Percentiles rank a stretch among this genome's conserved stretches.
Conservation (phyloP, 2,113 vertebrate species). For the Syngnathus scovelli region DNA sequence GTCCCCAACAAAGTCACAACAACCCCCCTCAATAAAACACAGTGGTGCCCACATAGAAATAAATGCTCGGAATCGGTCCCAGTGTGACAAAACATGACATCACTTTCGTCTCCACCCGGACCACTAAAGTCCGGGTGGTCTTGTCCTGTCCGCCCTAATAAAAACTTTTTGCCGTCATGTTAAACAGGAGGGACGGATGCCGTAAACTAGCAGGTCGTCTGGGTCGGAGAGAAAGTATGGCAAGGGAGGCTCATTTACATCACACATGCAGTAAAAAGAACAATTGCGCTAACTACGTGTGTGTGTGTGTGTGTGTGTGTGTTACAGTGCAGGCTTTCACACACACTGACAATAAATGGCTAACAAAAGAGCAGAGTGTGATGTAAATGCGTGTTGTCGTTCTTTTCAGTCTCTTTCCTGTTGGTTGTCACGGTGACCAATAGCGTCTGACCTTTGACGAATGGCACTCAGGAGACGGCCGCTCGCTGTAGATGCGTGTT, state of each 20-base stretch:
- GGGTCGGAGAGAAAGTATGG: conserved; percentile 3
- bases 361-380: conserved; percentile 46
- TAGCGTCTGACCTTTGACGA: conserved; percentile 12
- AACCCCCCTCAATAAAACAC: not conserved
- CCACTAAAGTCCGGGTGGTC: conserved; percentile 51
- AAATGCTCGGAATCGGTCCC: not conserved
- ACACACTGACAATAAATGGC: conserved; percentile 15
- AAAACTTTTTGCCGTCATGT: conserved; percentile 8
- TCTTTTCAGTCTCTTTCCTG: conserved; percentile 27
- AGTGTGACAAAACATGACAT: not conserved
- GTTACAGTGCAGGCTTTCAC: conserved; percentile 1
- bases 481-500: not conserved
- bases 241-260: conserved; percentile 46
- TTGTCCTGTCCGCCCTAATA: not conserved
- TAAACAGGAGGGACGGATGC: conserved; percentile 4
- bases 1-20: not conserved
- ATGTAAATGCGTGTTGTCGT: conserved; percentile 43
- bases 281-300: conserved; percentile 33
- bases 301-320: conserved; percentile 12
- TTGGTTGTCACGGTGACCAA: conserved; percentile 42
- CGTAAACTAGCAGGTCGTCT: conserved; percentile 17
- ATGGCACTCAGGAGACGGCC: not conserved
- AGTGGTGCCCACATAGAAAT: not conserved
- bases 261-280: conserved; percentile 40
- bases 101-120: not conserved